Evolutionary conservation across 1,140 invertebrate species (phyloP).

Genomic region (Calliphora vicina): DNA sequence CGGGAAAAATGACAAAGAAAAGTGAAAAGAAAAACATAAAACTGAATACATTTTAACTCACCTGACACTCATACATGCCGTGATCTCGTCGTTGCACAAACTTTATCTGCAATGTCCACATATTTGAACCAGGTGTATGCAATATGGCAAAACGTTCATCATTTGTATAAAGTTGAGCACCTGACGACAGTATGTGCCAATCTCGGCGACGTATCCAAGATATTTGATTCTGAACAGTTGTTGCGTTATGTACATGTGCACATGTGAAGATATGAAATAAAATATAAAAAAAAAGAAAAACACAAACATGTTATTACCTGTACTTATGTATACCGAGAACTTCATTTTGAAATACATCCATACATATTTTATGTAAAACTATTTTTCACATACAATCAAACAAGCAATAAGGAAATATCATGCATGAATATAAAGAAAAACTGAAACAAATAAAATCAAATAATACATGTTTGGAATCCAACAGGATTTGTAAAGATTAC

Average conservation of each 20-base stretch:
- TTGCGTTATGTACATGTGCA: not conserved
- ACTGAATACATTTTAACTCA: conserved; percentile 64
- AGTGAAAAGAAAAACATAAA: not conserved
- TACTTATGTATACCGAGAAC: not conserved
- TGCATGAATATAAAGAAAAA: no score
- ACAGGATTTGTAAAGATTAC: no score
- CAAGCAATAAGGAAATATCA: not conserved
- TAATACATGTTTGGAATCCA: no score
- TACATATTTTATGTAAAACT: not conserved
- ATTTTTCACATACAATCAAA: not conserved
- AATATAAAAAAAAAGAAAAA: not conserved
- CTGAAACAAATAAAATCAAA: no score
- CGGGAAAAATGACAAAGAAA: not conserved
- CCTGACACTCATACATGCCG: conserved; percentile 95
- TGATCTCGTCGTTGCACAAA: conserved; percentile 91
- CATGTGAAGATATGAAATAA: not conserved
- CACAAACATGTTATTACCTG: not conserved
- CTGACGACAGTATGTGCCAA: conserved; percentile 92
- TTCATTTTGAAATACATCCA: not conserved
- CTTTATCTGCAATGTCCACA: conserved; percentile 93
- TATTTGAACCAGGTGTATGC: conserved; percentile 69
- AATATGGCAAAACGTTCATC: conserved; percentile 84
- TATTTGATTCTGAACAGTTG: conserved; percentile 69
- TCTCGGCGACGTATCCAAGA: conserved; percentile 90
- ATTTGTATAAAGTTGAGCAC: conserved; percentile 88